Conservation (phyloP, 2,113 vertebrate genomes). For the Pseudolaguvia tuberculata region DNA sequence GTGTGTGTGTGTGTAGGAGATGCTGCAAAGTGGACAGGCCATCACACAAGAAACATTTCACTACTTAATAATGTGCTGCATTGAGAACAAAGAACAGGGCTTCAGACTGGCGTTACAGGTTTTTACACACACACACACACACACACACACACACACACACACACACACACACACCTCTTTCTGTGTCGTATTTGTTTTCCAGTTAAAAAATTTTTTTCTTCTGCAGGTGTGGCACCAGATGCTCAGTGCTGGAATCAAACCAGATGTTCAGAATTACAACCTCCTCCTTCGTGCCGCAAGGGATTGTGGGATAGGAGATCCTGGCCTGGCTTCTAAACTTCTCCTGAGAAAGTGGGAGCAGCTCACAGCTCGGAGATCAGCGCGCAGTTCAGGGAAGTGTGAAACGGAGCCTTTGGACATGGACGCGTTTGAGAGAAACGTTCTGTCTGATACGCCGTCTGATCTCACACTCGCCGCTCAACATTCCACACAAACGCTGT, state of each 20-base stretch:
- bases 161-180: not conserved
- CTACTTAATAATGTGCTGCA: constrained; percentile 85
- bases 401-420: constrained; percentile 58
- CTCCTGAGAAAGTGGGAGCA: constrained; percentile 61
- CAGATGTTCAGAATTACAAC: constrained; percentile 75
- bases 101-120: constrained; percentile 88
- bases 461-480: not conserved
- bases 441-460: constrained; percentile 37
- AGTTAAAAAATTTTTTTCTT: constrained; percentile 4
- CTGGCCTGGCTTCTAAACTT: constrained; percentile 62
- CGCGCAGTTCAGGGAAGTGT: not conserved
- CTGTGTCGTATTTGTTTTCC: not conserved
- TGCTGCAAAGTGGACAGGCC: constrained; percentile 76
- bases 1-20: constrained; percentile 71
- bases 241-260: constrained; percentile 75
- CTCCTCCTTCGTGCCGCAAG: constrained; percentile 78
- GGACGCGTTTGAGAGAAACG: constrained; percentile 75
- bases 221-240: constrained; percentile 89
- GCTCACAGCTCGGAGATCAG: constrained; percentile 34
- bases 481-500: not conserved
- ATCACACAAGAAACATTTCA: constrained; percentile 84
- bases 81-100: constrained; percentile 78
- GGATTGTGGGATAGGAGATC: constrained; percentile 82
- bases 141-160: not conserved
- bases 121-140: not conserved